A percentile compares a stretch with the other conserved stretches of the same genome.
phyloP scores from a whole-genome alignment of 2,888 invertebrate species.

The Leistus spinibarbis region DNA sequence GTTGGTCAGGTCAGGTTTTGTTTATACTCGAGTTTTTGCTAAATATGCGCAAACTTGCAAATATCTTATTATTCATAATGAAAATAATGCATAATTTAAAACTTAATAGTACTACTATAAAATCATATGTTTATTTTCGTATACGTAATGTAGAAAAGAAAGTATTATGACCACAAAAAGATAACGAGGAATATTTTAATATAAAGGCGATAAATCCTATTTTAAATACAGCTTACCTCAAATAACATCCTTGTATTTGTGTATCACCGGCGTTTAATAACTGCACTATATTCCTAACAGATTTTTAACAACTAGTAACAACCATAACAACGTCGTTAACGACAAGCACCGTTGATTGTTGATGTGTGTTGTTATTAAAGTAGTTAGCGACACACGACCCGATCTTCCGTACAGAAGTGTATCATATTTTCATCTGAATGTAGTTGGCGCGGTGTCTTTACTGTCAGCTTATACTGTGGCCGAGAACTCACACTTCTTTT shows the following conservation, averaged over 20 bases:
- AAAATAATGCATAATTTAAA: no score
- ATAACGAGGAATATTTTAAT: no score
- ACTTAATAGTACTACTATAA: no score
- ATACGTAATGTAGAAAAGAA: no score
- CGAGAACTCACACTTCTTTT: not conserved
- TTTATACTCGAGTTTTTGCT: no score
- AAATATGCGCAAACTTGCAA: no score
- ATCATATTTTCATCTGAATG: constrained; percentile 53
- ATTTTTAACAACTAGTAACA: not conserved
- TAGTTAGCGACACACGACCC: constrained; percentile 43
- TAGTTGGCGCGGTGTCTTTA: not conserved
- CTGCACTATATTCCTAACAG: not conserved
- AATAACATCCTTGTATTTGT: not conserved
- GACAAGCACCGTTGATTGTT: not conserved
- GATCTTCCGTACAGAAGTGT: constrained; percentile 54
- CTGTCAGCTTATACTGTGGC: not conserved
- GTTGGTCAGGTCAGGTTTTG: no score
- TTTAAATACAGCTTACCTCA: not conserved
- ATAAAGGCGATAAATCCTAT: no score
- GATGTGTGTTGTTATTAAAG: not conserved
- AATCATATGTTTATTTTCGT: no score
- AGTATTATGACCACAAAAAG: no score
- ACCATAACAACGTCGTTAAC: not conserved
- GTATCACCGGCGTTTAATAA: not conserved
- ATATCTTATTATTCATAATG: no score